These are phyloP conservation scores for Byasa hedistus DNA, from an alignment of 2,888 invertebrate genomes.

Conservation along the genomic window DNA sequence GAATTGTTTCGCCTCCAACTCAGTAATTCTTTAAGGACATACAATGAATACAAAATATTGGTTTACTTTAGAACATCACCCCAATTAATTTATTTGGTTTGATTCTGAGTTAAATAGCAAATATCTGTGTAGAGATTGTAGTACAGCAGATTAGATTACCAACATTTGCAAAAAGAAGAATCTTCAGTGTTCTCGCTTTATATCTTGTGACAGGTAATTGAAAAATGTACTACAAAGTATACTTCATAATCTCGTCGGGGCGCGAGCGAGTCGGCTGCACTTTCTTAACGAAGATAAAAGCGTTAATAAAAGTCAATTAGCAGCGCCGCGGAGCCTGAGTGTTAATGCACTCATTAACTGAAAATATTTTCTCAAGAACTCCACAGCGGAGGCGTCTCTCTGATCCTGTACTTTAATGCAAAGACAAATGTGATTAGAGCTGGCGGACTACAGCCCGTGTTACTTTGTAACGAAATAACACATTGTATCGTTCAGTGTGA, in stretches of 20 bases:
- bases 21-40: not conserved
- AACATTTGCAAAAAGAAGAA: too few species aligned
- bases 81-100: too few species aligned
- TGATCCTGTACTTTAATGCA: too few species aligned
- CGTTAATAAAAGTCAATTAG: constrained; percentile 23
- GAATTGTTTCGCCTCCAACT: constrained; percentile 16
- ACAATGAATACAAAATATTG: not conserved
- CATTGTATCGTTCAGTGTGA: too few species aligned
- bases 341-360: constrained; percentile 22
- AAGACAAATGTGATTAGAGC: too few species aligned
- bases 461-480: too few species aligned
- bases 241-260: not conserved
- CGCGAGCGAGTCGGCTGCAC: not conserved
- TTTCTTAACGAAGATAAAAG: constrained; percentile 27
- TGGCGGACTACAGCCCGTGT: too few species aligned
- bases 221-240: not conserved
- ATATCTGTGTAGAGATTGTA: too few species aligned
- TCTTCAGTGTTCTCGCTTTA: too few species aligned
- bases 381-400: not conserved
- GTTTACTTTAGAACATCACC: not conserved
- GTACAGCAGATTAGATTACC: too few species aligned
- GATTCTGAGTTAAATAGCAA: too few species aligned
- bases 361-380: constrained; percentile 18
- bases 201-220: not conserved
- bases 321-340: not conserved